Evolutionary conservation across 2,113 vertebrate genomes (phyloP), one percentile per base, ranked within the genome.

Genomic region (Arenaria interpres): DNA sequence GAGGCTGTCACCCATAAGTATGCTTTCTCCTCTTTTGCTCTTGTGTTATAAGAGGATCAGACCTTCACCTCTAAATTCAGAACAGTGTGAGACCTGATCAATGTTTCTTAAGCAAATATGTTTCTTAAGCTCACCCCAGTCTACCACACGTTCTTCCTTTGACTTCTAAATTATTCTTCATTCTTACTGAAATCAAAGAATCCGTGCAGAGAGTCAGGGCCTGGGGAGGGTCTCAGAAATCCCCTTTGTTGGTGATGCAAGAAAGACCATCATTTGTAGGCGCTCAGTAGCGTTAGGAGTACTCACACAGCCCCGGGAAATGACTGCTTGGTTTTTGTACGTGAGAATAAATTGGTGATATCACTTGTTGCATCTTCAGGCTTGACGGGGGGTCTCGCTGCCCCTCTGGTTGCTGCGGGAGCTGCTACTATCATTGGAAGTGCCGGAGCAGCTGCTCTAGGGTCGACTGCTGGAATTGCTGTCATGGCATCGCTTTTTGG

Each of bases 401-500:
- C 99, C 32, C 99, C 99, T 4, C 93, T 99, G 25, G 98, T 99
- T 56, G 99, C 99, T 7, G 99, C 99, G 0, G 99, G 99, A 35
- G 99, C 99, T 1, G 98, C 99, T 0, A 98, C 99, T 0, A 94
- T 99, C 89, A 98, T 99, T 1, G 99, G 99, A 45, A 99, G 99
- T 2, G 98, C 99, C 1, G 99, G 99, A n/a, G 99, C 99, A 2
- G 99, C 99, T 1, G 99, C 98, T 43, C 96, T 99, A 91, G 99
- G 98, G 51, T 99, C 99, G 0, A 98, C 97, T 18, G 98, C 99
- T 4, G 99, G 99, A 71, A 99, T 99, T 30, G 99, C 99, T 18
- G 97, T 99, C 96, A 99, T 99, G 98, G 99, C 99, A 21, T 99
- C 99, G 0, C 98, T 99, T 50, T 99, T 99, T 20, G 99, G 99